Evolutionary conservation across 1,140 invertebrate species (phyloP).

Genomic region (Sycophila sp.): DNA sequence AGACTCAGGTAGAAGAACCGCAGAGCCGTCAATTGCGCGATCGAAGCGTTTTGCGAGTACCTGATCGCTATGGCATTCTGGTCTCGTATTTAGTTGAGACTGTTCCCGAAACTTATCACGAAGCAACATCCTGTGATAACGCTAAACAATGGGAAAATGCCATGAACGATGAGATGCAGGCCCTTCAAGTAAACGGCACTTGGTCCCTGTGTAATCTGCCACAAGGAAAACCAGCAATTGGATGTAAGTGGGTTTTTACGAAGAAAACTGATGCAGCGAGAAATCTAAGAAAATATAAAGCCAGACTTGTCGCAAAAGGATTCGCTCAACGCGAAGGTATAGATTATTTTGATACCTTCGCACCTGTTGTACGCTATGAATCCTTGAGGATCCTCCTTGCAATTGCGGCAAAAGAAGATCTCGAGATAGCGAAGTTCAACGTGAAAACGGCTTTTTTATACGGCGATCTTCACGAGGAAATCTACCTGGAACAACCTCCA

Average conservation of each 20-base stretch:
- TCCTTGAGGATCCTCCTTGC: conserved; percentile 48
- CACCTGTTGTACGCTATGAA: conserved; percentile 43
- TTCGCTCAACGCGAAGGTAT: conserved; percentile 45
- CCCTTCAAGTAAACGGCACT: conserved; percentile 43
- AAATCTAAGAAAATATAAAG: conserved; percentile 33
- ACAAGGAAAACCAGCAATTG: conserved; percentile 39
- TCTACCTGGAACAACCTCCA: conserved; percentile 51
- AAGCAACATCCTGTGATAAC: conserved; percentile 42
- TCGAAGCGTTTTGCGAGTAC: background rate
- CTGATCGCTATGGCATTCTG: background rate
- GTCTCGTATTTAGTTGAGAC: background rate
- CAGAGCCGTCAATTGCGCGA: background rate
- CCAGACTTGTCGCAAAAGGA: conserved; percentile 42
- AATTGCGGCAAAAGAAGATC: conserved; percentile 18
- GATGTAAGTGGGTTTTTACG: conserved; percentile 51
- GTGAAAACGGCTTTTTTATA: conserved; percentile 47
- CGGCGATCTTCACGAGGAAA: conserved; percentile 43
- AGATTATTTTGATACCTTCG: conserved; percentile 49
- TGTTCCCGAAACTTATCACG: conserved; percentile 37
- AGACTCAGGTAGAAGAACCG: background rate
- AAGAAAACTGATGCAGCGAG: conserved; percentile 38
- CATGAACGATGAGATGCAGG: conserved; percentile 48
- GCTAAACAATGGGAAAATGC: conserved; percentile 44
- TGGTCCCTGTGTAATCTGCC: conserved; percentile 46
- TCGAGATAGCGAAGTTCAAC: conserved; percentile 42